Conservation (phyloP, 30 jellyfish, hydroid and myxozoan genomes). For the Aurelia coerulea region DNA sequence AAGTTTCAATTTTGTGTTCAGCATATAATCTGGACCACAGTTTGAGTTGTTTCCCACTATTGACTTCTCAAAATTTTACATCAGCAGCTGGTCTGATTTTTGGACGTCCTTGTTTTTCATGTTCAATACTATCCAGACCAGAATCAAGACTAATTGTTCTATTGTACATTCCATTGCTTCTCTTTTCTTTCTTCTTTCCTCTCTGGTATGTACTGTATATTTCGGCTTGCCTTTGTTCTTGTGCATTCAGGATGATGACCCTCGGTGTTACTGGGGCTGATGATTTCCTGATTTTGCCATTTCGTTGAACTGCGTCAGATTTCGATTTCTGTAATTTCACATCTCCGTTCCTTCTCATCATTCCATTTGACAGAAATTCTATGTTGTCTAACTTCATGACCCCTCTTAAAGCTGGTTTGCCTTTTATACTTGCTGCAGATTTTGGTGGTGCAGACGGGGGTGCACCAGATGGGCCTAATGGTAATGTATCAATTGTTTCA, state of each 20-base stretch:
- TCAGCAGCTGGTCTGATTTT: slow-evolving; percentile 60
- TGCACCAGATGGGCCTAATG: slow-evolving; percentile 74
- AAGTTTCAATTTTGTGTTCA: too few species aligned
- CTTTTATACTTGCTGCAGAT: slow-evolving; percentile 60
- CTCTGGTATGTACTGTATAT: slow-evolving; percentile 50
- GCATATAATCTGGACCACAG: too few species aligned
- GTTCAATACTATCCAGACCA: slow-evolving; percentile 56
- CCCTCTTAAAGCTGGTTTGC: slow-evolving; percentile 39
- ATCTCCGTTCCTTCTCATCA: slow-evolving; percentile 30
- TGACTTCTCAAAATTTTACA: slow-evolving; percentile 30
- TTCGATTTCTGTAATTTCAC: slow-evolving; percentile 17
- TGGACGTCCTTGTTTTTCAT: not conserved
- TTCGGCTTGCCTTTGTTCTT: slow-evolving; percentile 28
- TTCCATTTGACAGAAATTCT: slow-evolving; percentile 45
- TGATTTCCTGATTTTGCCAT: slow-evolving; percentile 15
- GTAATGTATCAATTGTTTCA: slow-evolving; percentile 40
- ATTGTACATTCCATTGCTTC: slow-evolving; percentile 13
- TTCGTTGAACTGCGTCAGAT: slow-evolving; percentile 31
- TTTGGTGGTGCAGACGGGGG: slow-evolving; percentile 71
- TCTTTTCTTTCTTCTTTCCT: slow-evolving; percentile 1
- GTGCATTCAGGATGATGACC: slow-evolving; percentile 20
- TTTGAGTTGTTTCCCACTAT: too few species aligned
- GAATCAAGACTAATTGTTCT: slow-evolving; percentile 64
- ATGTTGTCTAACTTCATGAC: slow-evolving; percentile 28
- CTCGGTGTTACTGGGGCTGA: slow-evolving; percentile 47